Base-by-base conservation (phyloP, 1,140 invertebrate genomes). In the Nomia melanderi region DNA sequence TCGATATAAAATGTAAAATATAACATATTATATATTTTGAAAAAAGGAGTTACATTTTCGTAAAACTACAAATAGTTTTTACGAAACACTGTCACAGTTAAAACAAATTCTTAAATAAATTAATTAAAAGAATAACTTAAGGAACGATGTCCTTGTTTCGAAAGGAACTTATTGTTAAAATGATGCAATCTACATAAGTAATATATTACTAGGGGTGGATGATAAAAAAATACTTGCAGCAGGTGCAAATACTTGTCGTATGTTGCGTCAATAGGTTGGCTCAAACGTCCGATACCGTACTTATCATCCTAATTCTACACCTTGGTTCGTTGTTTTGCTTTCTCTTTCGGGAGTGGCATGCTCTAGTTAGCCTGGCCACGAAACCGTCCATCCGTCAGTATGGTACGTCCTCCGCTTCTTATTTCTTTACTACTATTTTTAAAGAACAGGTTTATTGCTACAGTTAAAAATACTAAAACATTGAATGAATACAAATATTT, bases 321-420 rank as follows among this genome's bases (percentile, higher is more conserved):
- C 83, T 88, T 88, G 80, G 86, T 89, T 91, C 85, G 90, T 91
- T 90, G 90, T 91, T 92, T 91, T 91, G 91, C 90, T 92, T 91
- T 92, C 90, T 92, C 91, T 92, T 92, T 92, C 91, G 89, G 89
- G 90, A 92, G 89, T 91, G 90, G 90, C 90, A 91, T 90, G 91
- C 90, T 92, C 90, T 92, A 92, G 89, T 92, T 92, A 88, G 78
- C 87, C 79, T 82, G 82, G 79, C 78, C 81, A 80, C 82, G 56
- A 75, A 85, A 75, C 53, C 62, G 29, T 82, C 56, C 75, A 78
- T 84, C 71, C 66, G 63, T 81, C 71, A 53, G 60, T 81, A 60
- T 57, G 65, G 77, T 64, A 64, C 75, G 50, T 79, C 77, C 76
- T 71, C 69, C 62, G 56, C 29, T 66, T 54, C 47, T 74, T 79